A percentile compares a stretch with the other conserved stretches of the same genome.
Evolutionary conservation across 1,140 invertebrate genomes (phyloP).

Genomic region (Drosophila auraria): DNA sequence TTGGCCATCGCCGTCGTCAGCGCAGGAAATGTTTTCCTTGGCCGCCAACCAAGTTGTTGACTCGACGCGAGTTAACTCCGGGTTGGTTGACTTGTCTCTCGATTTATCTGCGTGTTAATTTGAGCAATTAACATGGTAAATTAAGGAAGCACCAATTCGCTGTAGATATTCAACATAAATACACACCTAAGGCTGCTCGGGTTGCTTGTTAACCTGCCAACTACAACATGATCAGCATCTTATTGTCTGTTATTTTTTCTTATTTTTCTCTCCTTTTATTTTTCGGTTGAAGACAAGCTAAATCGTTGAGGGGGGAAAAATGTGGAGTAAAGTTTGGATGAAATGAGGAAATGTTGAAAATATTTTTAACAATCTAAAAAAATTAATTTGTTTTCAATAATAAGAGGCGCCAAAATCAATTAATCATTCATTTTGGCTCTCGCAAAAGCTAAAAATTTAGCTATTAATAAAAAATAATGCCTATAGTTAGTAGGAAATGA

Average conservation of each 20-base stretch:
- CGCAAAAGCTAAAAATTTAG: not conserved
- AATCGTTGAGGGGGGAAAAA: constrained; percentile 13
- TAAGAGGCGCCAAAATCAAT: constrained; percentile 8
- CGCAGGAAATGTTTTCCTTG: constrained; percentile 45
- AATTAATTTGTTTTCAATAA: constrained; percentile 23
- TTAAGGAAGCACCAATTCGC: constrained; percentile 69
- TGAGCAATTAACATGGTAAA: constrained; percentile 66
- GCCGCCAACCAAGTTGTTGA: constrained; percentile 50
- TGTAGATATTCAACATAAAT: constrained; percentile 52
- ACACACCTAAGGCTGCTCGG: constrained; percentile 43
- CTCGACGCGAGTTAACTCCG: constrained; percentile 1
- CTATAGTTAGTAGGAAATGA: not conserved
- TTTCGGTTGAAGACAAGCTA: constrained; percentile 26
- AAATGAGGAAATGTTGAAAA: constrained; percentile 28
- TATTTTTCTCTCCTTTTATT: constrained; percentile 12
- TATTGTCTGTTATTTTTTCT: constrained; percentile 38
- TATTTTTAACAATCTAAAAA: constrained; percentile 1
- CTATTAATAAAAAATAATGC: constrained; percentile 7
- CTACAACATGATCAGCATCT: constrained; percentile 58
- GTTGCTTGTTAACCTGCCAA: constrained; percentile 57
- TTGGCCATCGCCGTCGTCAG: constrained; percentile 21
- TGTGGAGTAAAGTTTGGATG: constrained; percentile 13
- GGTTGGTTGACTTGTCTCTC: constrained; percentile 53
- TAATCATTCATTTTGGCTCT: constrained; percentile 20
- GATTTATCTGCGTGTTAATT: constrained; percentile 74